Percentiles rank a stretch among this genome's conserved stretches.
Evolutionary conservation across 2,888 invertebrate genomes (phyloP).

Genomic region (Alsophila aescularia): DNA sequence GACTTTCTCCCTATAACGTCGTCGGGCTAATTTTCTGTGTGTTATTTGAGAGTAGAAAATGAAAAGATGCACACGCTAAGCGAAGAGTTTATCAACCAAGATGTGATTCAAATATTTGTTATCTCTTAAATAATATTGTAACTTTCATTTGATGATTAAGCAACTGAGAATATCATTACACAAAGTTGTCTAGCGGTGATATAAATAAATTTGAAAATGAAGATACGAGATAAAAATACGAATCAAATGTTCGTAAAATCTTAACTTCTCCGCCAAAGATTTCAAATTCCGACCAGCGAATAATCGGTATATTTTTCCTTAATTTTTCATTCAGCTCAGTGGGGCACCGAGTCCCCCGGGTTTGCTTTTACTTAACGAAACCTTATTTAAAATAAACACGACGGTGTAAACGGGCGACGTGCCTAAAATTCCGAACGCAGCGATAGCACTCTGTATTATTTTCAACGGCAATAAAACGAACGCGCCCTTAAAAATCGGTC

Average conservation of each 20-base stretch:
- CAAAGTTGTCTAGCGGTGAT: neutral
- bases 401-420: slow-evolving; percentile 76
- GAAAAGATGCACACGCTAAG: too few relatives aligned
- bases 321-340: slow-evolving; percentile 76
- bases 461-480: slow-evolving; percentile 65
- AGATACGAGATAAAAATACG: neutral
- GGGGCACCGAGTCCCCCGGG: slow-evolving; percentile 61
- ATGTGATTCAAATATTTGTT: too few relatives aligned
- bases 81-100: too few relatives aligned
- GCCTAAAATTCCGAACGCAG: slow-evolving; percentile 68
- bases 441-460: slow-evolving; percentile 67
- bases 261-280: slow-evolving; percentile 13
- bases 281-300: slow-evolving; percentile 33
- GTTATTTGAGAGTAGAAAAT: neutral
- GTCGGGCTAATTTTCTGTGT: neutral
- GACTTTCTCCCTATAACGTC: neutral
- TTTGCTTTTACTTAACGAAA: slow-evolving; percentile 79
- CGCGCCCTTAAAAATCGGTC: slow-evolving; percentile 41
- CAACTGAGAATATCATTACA: too few relatives aligned
- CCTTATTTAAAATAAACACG: slow-evolving; percentile 82
- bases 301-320: slow-evolving; percentile 68
- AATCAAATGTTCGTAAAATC: slow-evolving; percentile 9
- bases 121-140: too few relatives aligned
- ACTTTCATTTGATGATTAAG: too few relatives aligned
- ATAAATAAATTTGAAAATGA: neutral